Percentiles rank a stretch among this genome's conserved stretches.
Evolutionary conservation across 2,797 vertebrate species (phyloP).

Genomic region (Pagetopsis macropterus): DNA sequence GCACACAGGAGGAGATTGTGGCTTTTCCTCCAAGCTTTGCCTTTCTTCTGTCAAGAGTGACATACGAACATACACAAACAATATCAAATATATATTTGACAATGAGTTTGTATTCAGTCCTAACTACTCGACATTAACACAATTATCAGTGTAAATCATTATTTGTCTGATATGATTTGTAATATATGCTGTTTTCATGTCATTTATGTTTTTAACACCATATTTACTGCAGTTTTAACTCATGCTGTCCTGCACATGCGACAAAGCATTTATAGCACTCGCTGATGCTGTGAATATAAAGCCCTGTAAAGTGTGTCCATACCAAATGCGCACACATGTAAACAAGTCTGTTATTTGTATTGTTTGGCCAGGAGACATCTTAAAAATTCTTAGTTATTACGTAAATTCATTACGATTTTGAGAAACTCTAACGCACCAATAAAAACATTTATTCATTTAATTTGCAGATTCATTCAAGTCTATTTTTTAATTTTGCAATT

Average conservation of each 20-base stretch:
- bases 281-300: slow-evolving; percentile 19
- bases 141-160: slow-evolving; percentile 7
- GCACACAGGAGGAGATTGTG: slow-evolving; percentile 43
- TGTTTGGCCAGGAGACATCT: slow-evolving; percentile 35
- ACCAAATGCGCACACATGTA: slow-evolving; percentile 4
- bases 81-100: too few species aligned
- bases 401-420: neutral
- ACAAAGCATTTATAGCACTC: slow-evolving; percentile 21
- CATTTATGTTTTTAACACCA: slow-evolving; percentile 8
- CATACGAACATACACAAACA: slow-evolving; percentile 22
- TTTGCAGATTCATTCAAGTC: too few species aligned
- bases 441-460: too few species aligned
- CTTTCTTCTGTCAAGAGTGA: slow-evolving; percentile 20
- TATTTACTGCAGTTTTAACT: slow-evolving; percentile 30
- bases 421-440: neutral
- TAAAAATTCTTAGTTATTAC: neutral
- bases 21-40: slow-evolving; percentile 13
- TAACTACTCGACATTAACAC: slow-evolving; percentile 14
- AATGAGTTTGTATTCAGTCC: slow-evolving; percentile 8
- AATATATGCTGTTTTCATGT: neutral
- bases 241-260: neutral
- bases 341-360: slow-evolving; percentile 12
- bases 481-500: neutral
- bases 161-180: slow-evolving; percentile 7
- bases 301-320: neutral